These are phyloP conservation scores for Karalla daura DNA, from an alignment of 2,797 vertebrate species.

Conservation along the genomic window DNA sequence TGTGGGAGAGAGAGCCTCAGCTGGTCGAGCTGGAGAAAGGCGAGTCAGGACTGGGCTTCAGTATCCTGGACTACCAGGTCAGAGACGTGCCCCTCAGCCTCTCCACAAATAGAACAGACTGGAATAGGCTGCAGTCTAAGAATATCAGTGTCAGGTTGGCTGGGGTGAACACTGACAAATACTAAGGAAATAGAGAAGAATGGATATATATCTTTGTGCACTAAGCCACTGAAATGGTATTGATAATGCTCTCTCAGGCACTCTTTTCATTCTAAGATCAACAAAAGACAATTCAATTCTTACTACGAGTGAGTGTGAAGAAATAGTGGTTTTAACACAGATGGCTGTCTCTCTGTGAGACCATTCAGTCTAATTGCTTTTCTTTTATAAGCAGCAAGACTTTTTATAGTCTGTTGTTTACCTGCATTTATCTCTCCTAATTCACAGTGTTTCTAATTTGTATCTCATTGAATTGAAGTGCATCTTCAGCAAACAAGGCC, in stretches of 20 bases:
- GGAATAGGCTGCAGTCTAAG: constrained; percentile 47
- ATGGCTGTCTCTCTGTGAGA: background rate
- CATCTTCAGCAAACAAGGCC: background rate
- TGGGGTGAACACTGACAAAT: constrained; percentile 30
- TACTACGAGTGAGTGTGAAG: background rate
- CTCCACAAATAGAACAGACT: constrained; percentile 61
- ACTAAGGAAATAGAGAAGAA: constrained; percentile 19
- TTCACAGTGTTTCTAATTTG: background rate
- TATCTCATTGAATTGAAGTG: background rate
- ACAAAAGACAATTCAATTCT: background rate
- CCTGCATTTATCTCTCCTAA: background rate
- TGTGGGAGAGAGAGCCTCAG: constrained; percentile 93
- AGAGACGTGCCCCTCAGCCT: constrained; percentile 61
- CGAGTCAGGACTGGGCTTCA: constrained; percentile 93
- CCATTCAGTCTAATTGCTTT: background rate
- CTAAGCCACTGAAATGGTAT: constrained; percentile 7
- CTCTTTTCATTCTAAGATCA: background rate
- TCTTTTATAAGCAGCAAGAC: background rate
- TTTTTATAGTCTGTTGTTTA: background rate
- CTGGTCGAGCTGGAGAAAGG: constrained; percentile 92
- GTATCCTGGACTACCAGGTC: constrained; percentile 97
- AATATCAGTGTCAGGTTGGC: constrained; percentile 48
- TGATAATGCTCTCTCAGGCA: background rate
- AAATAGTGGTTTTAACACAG: background rate
- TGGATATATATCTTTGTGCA: constrained; percentile 3